These are phyloP conservation scores for Oreotragus oreotragus DNA, from an alignment of 2,113 vertebrate genomes.

Conservation along the genomic window DNA sequence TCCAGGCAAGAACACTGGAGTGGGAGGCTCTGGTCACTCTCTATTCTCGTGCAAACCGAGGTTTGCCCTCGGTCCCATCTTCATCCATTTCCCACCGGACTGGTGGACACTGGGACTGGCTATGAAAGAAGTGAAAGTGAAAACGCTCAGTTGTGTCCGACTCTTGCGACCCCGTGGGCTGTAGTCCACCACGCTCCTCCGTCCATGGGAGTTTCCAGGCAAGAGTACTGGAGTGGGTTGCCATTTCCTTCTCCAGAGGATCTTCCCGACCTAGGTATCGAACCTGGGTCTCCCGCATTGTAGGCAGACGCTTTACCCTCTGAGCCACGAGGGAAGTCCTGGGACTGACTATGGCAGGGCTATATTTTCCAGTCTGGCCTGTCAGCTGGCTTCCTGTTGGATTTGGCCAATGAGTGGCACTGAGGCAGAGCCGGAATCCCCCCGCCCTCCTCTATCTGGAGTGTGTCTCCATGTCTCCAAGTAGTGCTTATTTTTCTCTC, in stretches of 20 bases:
- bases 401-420: neutral
- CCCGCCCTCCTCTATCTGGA: neutral
- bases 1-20: no score
- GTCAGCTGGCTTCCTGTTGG: neutral
- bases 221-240: neutral
- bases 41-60: neutral
- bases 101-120: neutral
- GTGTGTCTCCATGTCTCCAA: neutral
- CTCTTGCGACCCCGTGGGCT: neutral
- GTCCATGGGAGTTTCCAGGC: neutral
- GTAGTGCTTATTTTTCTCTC: neutral
- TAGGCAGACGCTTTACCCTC: neutral
- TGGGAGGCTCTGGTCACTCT: neutral
- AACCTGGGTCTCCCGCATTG: rapidly evolving
- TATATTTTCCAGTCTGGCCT: neutral
- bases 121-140: neutral
- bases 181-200: neutral
- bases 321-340: neutral
- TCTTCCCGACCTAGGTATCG: neutral
- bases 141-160: rapidly evolving
- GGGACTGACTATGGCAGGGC: neutral
- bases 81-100: neutral
- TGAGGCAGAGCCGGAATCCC: neutral
- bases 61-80: neutral
- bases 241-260: neutral